These are phyloP conservation scores for Alaudala cheleensis DNA, from an alignment of 2,113 vertebrate genomes.

Conservation along the genomic window DNA sequence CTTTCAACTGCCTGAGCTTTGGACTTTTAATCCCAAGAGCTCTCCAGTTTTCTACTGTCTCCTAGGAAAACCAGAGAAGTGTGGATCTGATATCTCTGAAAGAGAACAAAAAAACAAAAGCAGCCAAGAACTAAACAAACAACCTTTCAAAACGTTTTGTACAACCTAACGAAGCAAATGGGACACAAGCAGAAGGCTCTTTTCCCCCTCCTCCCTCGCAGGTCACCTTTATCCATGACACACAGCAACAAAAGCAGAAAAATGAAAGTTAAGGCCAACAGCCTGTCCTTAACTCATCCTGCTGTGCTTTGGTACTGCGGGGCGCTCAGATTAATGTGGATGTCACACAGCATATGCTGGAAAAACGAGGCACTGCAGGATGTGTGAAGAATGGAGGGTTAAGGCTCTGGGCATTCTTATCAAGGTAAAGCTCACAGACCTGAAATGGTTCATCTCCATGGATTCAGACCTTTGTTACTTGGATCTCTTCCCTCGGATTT, in stretches of 20 bases:
- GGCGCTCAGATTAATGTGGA: constrained; percentile 56
- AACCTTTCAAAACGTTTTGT: constrained; percentile 39
- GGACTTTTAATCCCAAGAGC: constrained; percentile 50
- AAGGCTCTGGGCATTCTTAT: constrained; percentile 11
- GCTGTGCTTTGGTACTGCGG: constrained; percentile 50
- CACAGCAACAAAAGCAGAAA: constrained; percentile 47
- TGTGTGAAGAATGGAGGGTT: not conserved
- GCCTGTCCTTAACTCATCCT: constrained; percentile 37
- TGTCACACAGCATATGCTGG: constrained; percentile 61
- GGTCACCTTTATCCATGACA: constrained; percentile 66
- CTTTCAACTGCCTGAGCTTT: constrained; percentile 24
- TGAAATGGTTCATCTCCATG: not conserved
- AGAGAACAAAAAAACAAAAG: not conserved
- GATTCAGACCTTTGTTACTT: not conserved
- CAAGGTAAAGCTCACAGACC: constrained; percentile 26
- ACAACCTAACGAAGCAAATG: constrained; percentile 19
- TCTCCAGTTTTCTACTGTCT: not conserved
- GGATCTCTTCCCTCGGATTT: not conserved
- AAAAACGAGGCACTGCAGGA: constrained; percentile 7
- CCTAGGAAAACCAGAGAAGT: constrained; percentile 26
- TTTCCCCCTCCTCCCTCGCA: not conserved
- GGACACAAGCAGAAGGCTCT: not conserved
- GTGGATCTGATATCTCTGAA: not conserved
- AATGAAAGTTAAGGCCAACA: constrained; percentile 53
- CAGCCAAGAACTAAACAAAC: constrained; percentile 22